phyloP scores from a whole-genome alignment of 2,113 vertebrate genomes.

The Lamprotornis superbus region DNA sequence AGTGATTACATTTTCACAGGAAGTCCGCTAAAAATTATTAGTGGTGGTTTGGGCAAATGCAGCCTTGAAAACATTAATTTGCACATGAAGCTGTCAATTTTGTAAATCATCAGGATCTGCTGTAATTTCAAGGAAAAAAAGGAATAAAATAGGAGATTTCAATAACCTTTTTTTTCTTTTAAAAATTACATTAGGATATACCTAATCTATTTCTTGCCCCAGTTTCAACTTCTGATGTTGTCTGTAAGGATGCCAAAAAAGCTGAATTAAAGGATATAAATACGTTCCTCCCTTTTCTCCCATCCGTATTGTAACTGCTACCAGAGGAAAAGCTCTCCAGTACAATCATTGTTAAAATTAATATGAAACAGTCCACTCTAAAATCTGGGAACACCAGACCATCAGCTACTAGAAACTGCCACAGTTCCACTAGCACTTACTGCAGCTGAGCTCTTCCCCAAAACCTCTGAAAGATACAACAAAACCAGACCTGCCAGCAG shows the following conservation, averaged over 20 bases:
- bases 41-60: background rate
- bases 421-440: background rate
- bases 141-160: background rate
- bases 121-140: background rate
- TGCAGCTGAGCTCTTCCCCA: background rate
- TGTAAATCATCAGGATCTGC: background rate
- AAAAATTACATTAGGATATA: background rate
- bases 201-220: background rate
- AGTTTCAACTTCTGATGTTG: background rate
- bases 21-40: constrained; percentile 1
- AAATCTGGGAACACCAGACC: background rate
- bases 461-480: background rate
- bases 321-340: background rate
- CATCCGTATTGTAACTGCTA: background rate
- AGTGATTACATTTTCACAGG: background rate
- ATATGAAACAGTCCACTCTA: background rate
- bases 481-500: background rate
- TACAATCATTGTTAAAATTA: background rate
- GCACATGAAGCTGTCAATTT: background rate
- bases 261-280: background rate
- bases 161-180: background rate
- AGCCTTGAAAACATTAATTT: background rate
- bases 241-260: background rate
- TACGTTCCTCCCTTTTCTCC: background rate
- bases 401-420: background rate